A percentile compares a stretch with the other conserved stretches of the same genome.
Conservation (phyloP, 2,797 vertebrate species). For the Calcarius lapponicus region DNA sequence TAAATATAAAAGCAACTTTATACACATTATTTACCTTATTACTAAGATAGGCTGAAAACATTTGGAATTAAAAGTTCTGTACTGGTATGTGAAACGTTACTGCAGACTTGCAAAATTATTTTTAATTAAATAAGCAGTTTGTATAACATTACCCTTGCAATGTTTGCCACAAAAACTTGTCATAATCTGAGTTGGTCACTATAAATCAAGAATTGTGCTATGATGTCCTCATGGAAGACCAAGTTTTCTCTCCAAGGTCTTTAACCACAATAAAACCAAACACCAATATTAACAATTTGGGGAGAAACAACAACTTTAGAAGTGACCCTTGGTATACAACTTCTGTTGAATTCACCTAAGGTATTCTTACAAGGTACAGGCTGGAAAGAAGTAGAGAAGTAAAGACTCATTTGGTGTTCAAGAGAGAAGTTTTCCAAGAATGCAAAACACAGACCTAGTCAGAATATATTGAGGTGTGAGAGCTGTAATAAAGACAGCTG, state of each 20-base stretch:
- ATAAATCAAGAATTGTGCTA: neutral
- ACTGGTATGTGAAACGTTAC: accelerated
- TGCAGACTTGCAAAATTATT: neutral
- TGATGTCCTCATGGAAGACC: neutral
- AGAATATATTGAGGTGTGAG: neutral
- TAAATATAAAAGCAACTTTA: neutral
- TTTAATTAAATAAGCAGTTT: neutral
- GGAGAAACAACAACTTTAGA: neutral
- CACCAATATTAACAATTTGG: neutral
- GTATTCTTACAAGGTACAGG: neutral
- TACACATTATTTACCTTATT: neutral
- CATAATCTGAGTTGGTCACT: neutral
- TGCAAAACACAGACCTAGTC: neutral
- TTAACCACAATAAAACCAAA: neutral
- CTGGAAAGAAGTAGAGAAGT: neutral
- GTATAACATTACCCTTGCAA: neutral
- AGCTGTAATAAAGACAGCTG: neutral
- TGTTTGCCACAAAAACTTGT: neutral
- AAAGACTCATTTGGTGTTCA: neutral
- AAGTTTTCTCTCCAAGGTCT: neutral
- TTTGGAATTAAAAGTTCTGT: neutral
- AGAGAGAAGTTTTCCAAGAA: neutral
- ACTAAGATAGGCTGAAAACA: neutral
- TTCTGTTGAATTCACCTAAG: neutral
- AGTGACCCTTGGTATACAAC: neutral